phyloP scores from a whole-genome alignment of 2,888 invertebrate genomes.

The Dromius quadrimaculatus region DNA sequence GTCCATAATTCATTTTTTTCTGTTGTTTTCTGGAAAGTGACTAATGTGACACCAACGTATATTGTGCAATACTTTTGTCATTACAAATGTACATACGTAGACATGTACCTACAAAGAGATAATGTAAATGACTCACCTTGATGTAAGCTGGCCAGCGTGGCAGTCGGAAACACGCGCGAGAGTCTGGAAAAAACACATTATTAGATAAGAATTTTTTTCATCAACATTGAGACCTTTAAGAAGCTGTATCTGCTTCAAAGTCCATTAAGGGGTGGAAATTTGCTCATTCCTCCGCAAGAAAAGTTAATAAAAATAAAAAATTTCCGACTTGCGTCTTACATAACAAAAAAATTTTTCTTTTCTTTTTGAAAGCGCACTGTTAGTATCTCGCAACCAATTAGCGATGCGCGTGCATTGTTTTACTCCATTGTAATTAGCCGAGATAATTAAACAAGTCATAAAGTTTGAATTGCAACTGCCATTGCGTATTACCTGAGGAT shows the following conservation, averaged over 20 bases:
- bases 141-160: slow-evolving; percentile 83
- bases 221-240: not conserved
- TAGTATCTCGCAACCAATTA: slow-evolving; percentile 1
- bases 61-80: slow-evolving; percentile 7
- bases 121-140: slow-evolving; percentile 77
- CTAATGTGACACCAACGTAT: slow-evolving; percentile 6
- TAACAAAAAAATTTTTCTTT: not conserved
- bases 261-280: no score
- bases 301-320: no score
- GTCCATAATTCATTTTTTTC: no score
- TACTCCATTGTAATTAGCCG: slow-evolving; percentile 33
- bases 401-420: slow-evolving; percentile 34
- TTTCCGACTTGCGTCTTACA: no score
- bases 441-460: slow-evolving; percentile 44
- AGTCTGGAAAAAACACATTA: slow-evolving; percentile 75
- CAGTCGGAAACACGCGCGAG: slow-evolving; percentile 83
- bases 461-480: slow-evolving; percentile 22
- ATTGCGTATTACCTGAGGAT: slow-evolving; percentile 28
- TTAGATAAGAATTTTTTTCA: no score
- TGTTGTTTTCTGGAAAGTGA: no score
- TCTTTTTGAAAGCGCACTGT: not conserved
- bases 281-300: no score
- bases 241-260: no score
- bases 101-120: no score
- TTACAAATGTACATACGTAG: no score